phyloP scores from a whole-genome alignment of 2,113 vertebrate species.

The Podarcis raffonei region DNA sequence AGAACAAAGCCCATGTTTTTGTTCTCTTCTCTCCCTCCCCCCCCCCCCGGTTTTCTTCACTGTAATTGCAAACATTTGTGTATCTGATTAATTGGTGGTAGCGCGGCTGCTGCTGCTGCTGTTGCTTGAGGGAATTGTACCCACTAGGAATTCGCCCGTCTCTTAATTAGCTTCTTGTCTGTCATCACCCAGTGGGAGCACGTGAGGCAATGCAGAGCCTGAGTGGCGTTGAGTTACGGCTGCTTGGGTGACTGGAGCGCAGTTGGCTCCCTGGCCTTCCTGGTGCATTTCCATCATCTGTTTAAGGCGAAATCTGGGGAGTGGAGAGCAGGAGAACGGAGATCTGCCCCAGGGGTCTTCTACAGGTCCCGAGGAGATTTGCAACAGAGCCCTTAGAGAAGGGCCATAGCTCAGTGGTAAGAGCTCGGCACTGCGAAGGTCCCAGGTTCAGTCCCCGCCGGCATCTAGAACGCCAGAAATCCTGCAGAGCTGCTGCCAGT shows the following conservation, averaged over 20 bases:
- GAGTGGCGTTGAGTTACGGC: slow-evolving; percentile 3
- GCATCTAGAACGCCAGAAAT: too few species aligned
- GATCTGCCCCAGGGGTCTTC: neutral
- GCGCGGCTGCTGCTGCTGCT: neutral
- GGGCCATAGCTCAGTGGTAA: too few species aligned
- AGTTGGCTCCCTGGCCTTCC: slow-evolving; percentile 31
- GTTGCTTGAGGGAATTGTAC: neutral
- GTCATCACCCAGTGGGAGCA: neutral
- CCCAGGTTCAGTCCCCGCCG: too few species aligned
- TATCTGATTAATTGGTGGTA: slow-evolving; percentile 2
- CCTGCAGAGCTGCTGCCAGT: too few species aligned
- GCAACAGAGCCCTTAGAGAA: too few species aligned
- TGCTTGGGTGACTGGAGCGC: slow-evolving; percentile 7
- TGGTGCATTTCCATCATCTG: slow-evolving; percentile 31
- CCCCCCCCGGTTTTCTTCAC: too few species aligned
- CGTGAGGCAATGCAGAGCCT: neutral
- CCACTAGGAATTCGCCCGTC: neutral
- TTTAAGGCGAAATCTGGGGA: neutral
- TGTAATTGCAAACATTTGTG: neutral
- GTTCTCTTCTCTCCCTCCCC: neutral
- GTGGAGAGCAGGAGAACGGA: neutral
- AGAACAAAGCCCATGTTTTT: neutral
- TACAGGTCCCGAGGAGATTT: too few species aligned
- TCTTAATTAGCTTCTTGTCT: slow-evolving; percentile 1
- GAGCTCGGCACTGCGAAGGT: too few species aligned